A percentile compares a stretch with the other conserved stretches of the same genome.
phyloP scores from a whole-genome alignment of 2,888 invertebrate genomes.

The Pyrocoelia pectoralis region DNA sequence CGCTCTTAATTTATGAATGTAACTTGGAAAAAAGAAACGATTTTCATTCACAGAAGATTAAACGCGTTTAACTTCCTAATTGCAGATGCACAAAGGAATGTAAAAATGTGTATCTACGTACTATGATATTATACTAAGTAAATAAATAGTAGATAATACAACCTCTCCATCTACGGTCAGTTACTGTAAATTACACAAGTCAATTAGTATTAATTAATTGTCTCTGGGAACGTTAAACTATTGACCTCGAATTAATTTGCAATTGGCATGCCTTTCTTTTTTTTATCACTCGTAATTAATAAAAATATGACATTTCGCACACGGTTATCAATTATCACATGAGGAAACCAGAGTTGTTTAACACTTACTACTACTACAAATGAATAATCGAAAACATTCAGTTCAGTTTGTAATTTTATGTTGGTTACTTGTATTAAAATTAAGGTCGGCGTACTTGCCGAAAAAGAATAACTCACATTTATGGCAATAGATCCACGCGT shows the following conservation, averaged over 20 bases:
- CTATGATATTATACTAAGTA: conserved; percentile 14
- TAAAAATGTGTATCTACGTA: not conserved
- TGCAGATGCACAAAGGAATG: not conserved
- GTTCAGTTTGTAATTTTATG: too few species aligned
- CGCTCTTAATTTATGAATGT: conserved; percentile 1
- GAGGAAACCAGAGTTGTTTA: too few species aligned
- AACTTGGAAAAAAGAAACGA: not conserved
- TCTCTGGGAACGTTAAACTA: conserved; percentile 27
- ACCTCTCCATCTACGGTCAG: conserved; percentile 27
- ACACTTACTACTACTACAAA: too few species aligned
- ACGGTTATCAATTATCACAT: too few species aligned
- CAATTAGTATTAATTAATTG: conserved; percentile 34
- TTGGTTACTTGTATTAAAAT: too few species aligned
- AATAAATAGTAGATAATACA: conserved; percentile 22
- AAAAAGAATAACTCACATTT: too few species aligned
- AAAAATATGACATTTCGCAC: too few species aligned
- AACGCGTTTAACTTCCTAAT: not conserved
- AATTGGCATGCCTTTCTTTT: not conserved
- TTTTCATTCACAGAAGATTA: not conserved
- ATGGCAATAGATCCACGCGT: too few species aligned
- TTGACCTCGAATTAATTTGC: conserved; percentile 30
- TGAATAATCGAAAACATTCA: too few species aligned
- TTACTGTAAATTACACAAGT: conserved; percentile 33
- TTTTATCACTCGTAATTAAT: too few species aligned
- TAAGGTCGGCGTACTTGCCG: too few species aligned